Conservation (phyloP, 2,797 vertebrate species). For the Mus minutoides region DNA sequence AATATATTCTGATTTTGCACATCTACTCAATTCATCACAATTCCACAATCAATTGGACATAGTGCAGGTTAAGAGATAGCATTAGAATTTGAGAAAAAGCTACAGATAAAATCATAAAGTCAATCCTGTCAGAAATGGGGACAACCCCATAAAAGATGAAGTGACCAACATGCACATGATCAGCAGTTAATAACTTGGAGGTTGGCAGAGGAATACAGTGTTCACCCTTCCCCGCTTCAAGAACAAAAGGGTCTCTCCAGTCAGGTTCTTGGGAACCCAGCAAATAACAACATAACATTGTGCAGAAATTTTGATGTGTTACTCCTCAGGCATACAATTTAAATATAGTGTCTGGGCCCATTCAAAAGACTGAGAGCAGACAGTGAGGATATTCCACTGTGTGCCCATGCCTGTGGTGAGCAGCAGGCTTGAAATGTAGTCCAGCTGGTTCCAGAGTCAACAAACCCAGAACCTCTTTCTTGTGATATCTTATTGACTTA, state of each 20-base stretch:
- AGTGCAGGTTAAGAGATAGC: neutral
- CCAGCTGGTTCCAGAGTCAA: neutral
- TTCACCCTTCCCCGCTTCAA: fast-evolving
- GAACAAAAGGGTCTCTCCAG: neutral
- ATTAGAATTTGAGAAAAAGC: neutral
- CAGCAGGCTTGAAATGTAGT: neutral
- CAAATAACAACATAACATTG: neutral
- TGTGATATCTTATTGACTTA: neutral
- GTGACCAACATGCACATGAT: neutral
- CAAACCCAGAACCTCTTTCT: neutral
- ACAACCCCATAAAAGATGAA: neutral
- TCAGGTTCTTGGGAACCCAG: neutral
- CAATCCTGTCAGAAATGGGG: neutral
- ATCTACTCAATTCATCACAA: neutral
- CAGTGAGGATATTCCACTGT: neutral
- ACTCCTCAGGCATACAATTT: too few relatives aligned
- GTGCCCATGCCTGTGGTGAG: fast-evolving
- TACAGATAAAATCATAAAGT: neutral
- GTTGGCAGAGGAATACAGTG: neutral
- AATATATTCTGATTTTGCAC: neutral
- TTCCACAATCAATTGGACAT: neutral
- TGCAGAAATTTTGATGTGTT: neutral
- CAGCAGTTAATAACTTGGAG: neutral
- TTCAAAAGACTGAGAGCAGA: neutral
- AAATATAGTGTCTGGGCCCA: neutral